Base-by-base conservation (phyloP, 2,888 invertebrate species). In the Meteorus cinctellus region DNA sequence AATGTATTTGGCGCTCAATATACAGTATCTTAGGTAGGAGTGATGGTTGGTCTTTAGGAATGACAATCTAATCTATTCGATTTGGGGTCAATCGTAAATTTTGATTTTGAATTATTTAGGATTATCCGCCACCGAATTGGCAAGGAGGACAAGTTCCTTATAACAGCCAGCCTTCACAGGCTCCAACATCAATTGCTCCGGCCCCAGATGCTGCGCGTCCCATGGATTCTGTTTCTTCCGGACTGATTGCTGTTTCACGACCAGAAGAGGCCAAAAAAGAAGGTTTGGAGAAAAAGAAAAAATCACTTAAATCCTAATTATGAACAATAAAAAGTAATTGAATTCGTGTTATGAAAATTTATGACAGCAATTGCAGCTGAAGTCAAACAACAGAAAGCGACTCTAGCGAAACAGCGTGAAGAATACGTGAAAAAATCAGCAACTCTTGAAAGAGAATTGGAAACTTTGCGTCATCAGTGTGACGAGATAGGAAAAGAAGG, bases 301-400 rank as follows among this genome's bases (percentile, higher is more conserved):
- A 27, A 34, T 3, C 0, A 29, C 1, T 1, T 24, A 62, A 14
- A 10, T 27, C 12, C 16, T 31, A n/a, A 19, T 55, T 62, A 6
- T 76, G 80, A 77, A 55, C 59, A 74, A 74, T 72, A 78, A 31
- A 77, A 75, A 70, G 10, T 16, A 55, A 48, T 48, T 72, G n/a
- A 12, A 55, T 70, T 45, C 51, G 31, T 69, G 34, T 14, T 51
- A 24, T 34, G 10, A 27, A 14, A 10, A 62, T 55, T 34, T 34
- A 76, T 84, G 89, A 84, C 91, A 92, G 96, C 95, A 73, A 94
- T 96, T 84, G 95, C 95, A 82, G 93, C 95, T 81, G 96, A 96
- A 91, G 93, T 94, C 88, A 94, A 95, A 83, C 95, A 95, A 83
- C 96, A 96, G 89, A 95, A 95, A 87, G 95, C 95, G 8, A 95